phyloP scores from a whole-genome alignment of 2,113 vertebrate genomes.

The Oryzias celebensis region DNA sequence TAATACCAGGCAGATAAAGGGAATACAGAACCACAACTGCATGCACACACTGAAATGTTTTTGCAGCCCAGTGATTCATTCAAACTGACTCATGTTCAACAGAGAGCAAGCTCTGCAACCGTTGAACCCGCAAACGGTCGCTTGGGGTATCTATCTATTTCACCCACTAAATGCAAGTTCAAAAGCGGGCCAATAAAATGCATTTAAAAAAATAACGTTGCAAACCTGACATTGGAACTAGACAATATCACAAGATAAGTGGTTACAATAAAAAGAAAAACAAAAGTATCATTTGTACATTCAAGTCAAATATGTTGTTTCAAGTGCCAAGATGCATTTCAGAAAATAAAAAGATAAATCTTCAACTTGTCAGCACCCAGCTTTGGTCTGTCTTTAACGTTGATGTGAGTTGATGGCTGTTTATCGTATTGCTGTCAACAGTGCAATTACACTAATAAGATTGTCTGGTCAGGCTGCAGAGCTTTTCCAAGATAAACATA shows the following conservation, averaged over 20 bases:
- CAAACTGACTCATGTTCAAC: slow-evolving; percentile 2
- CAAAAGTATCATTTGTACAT: too few relatives aligned
- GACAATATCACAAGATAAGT: too few relatives aligned
- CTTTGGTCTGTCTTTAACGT: background rate
- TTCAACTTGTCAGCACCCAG: background rate
- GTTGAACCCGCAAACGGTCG: background rate
- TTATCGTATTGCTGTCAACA: background rate
- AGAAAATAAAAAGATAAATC: background rate
- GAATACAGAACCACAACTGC: background rate
- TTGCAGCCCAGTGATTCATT: slow-evolving; percentile 10
- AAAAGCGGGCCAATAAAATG: too few relatives aligned
- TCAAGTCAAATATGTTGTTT: too few relatives aligned
- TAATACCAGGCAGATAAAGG: slow-evolving; percentile 43
- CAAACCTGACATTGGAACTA: too few relatives aligned
- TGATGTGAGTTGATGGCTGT: slow-evolving; percentile 5
- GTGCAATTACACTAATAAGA: slow-evolving; percentile 8
- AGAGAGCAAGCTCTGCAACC: background rate
- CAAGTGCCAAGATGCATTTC: too few relatives aligned
- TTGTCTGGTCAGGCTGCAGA: background rate
- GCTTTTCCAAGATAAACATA: background rate
- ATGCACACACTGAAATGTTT: slow-evolving; percentile 15
- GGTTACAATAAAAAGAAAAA: too few relatives aligned
- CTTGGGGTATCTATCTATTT: too few relatives aligned
- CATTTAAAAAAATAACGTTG: too few relatives aligned
- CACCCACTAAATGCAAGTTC: too few relatives aligned